Base-by-base conservation (phyloP, 2,113 vertebrate genomes). In the Chiloscyllium plagiosum region DNA sequence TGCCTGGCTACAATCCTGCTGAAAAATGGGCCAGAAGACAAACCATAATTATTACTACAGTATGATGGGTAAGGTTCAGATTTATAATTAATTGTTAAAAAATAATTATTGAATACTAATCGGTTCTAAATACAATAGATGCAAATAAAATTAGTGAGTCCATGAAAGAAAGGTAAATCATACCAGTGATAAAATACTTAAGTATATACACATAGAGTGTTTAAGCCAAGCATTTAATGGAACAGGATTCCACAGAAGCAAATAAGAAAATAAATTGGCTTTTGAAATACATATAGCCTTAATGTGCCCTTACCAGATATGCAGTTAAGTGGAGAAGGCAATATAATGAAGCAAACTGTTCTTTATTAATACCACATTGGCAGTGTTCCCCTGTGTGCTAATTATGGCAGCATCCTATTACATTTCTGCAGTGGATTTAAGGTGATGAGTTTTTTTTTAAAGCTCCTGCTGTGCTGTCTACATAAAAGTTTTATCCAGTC, bases 401-500 rank as follows among this genome's bases (percentile, higher is more conserved):
- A 95, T 95, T 95, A 95, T 76, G 94, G 68, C 69, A 33, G 42
- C 52, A 95, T 95, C 94, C 37, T 95, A 50, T 95, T 93, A 93
- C 69, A 72, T 95, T 95, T 29, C 42, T 95, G 42, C 94, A 52
- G 47, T 13, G 24, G 94, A 10, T 95, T 95, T 95, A 72, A 95
- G 66, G 68, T 69, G 66, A 95, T 70, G 20, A 47, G 47, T 56
- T 89, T 56, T 83, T 83, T 83, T 89, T 89, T 90, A 89, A 89
- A 90, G 69, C 69, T 29, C 69, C 94, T 72, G 94, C 94, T 76
- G 94, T 95, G 94, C 94, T 52, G 61, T 95, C 42, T 76, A 50
- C 94, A 95, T 95, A 95, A 95, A 95, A 95, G 94, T 95, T 95
- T 70, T 95, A 95, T 95, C 69, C 69, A 72, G 94, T 72, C 94